phyloP scores from a whole-genome alignment of 2,888 invertebrate genomes.

The Scaptomyza cyrtandrae region DNA sequence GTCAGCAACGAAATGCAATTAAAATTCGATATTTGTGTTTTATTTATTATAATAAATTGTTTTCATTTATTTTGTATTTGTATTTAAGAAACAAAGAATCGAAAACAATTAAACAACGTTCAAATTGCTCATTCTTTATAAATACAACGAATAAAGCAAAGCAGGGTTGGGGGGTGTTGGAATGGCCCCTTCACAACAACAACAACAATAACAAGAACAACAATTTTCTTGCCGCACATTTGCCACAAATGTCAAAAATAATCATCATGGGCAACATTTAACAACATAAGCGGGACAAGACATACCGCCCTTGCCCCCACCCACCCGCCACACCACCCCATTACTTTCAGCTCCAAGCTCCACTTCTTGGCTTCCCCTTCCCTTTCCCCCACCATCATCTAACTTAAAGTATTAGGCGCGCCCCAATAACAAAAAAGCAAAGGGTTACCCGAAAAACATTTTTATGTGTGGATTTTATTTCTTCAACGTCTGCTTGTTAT shows the following conservation, averaged over 20 bases:
- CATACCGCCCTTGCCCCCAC: background rate
- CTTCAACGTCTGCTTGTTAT: slow-evolving; percentile 64
- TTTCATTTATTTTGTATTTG: background rate
- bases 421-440: slow-evolving; percentile 47
- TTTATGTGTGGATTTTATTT: slow-evolving; percentile 67
- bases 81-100: slow-evolving; percentile 23
- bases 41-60: slow-evolving; percentile 31
- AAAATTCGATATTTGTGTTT: slow-evolving; percentile 70
- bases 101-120: slow-evolving; percentile 73
- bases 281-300: slow-evolving; percentile 60
- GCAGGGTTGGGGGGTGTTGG: background rate
- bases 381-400: background rate
- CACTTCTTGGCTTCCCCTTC: slow-evolving; percentile 19
- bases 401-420: slow-evolving; percentile 24
- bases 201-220: slow-evolving; percentile 8
- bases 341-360: background rate
- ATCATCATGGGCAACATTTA: slow-evolving; percentile 77
- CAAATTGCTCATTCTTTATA: slow-evolving; percentile 68
- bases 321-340: background rate
- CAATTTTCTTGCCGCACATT: slow-evolving; percentile 63
- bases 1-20: slow-evolving; percentile 59
- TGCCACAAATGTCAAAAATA: slow-evolving; percentile 80
- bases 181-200: background rate
- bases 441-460: slow-evolving; percentile 72
- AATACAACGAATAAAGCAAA: slow-evolving; percentile 42